Evolutionary conservation across 2,888 invertebrate genomes (phyloP), one percentile per base, ranked within the genome.

Genomic region (Ametastegia equiseti): DNA sequence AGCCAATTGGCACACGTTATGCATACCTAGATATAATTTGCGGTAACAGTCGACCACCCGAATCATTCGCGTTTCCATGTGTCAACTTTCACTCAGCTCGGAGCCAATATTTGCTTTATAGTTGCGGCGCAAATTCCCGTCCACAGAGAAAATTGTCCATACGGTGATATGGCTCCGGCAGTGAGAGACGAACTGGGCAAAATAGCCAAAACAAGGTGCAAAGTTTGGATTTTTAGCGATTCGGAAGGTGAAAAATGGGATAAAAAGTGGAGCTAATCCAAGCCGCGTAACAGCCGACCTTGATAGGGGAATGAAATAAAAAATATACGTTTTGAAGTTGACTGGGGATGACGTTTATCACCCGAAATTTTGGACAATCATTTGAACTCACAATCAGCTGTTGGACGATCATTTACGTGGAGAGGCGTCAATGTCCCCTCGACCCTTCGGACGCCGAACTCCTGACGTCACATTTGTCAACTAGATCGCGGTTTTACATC

Each of bases 401-500:
- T n/a, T 30, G 60, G 13, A 67, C 39, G 54, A 45, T 33, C 50
- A 50, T 54, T 75, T n/a, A n/a, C 27, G 54, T 54, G 15, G 75
- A 75, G 75, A 54, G 54, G 54, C 36, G 54, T 75, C 50, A 50
- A 75, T 19, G 75, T 54, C 54, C 50, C 50, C 36, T 75, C 75
- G 36, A 33, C 54, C 33, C 54, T 67, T 39, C 39, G 39, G n/a
- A n/a, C 36, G 19, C 19, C 39, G 23, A 67, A 39, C 65, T 39
- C 11, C 23, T 67, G 65, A 67, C 65, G n/a, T 39, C 65, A 39
- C 65, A 67, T 67, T 67, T 67, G 65, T 67, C 65, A 67, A 39
- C 39, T 19, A 39, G 42, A 36, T 67, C 39, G 39, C 67, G 67
- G 36, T 19, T 67, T 67, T 67, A 42, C 67, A 36, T 67, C 67